Percentiles rank a stretch among this genome's conserved stretches.
Conservation (phyloP, 2,888 invertebrate species). For the Patella ulyssiponensis region DNA sequence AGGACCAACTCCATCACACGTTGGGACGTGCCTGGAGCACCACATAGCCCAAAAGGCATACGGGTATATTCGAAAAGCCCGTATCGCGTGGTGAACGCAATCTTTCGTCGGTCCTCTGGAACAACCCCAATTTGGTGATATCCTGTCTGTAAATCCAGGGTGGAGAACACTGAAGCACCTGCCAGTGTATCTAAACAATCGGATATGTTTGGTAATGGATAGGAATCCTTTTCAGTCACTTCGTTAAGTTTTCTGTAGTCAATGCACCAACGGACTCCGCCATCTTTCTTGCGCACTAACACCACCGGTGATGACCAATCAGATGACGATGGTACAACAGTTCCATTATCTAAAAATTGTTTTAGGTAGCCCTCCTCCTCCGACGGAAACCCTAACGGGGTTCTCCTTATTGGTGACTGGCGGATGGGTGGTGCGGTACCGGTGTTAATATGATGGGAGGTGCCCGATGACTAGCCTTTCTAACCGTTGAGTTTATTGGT, state of each 20-base stretch:
- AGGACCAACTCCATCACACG: constrained; percentile 38
- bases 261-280: constrained; percentile 34
- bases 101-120: constrained; percentile 36
- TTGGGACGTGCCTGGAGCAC: constrained; percentile 44
- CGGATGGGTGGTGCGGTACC: too few species aligned
- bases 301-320: constrained; percentile 38
- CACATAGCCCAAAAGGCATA: constrained; percentile 45
- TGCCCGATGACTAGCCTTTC: too few species aligned
- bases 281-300: constrained; percentile 27
- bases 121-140: constrained; percentile 26
- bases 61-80: constrained; percentile 43
- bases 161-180: too few species aligned
- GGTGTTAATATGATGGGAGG: too few species aligned
- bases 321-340: constrained; percentile 32
- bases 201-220: constrained; percentile 33
- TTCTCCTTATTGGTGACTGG: too few species aligned
- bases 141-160: too few species aligned
- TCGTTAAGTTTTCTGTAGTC: constrained; percentile 32
- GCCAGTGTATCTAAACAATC: too few species aligned
- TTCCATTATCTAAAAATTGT: constrained; percentile 26
- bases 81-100: constrained; percentile 46
- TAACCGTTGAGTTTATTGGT: too few species aligned
- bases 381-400: too few species aligned
- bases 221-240: constrained; percentile 34
- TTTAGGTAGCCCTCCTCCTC: too few species aligned